Evolutionary conservation across 2,113 vertebrate species (phyloP), one percentile per base, ranked within the genome.

Genomic region (Athene cunicularia): DNA sequence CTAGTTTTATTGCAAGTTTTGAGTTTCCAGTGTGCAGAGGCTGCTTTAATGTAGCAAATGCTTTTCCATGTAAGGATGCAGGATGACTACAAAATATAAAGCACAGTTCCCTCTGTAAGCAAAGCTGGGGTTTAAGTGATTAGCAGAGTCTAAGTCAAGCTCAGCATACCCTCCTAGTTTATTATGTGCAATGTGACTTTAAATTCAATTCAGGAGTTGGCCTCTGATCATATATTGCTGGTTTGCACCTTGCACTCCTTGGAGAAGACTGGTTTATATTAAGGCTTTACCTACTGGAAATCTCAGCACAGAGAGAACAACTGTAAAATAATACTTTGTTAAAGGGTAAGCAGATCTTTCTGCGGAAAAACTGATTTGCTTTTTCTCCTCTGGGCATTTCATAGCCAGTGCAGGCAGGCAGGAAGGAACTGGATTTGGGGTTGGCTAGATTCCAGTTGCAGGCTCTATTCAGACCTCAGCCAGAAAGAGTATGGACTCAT

Each of bases 51-150:
- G 79, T 27, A 86, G 53, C 64, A 88, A 94, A 79, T n/a, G 67
- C 90, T 72, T 95, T 86, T 89, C 95, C 84, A 86, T 95, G 72
- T 91, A 96, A 86, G 91, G 90, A 47, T 63, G 33, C 41, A 72
- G 72, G 75, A 91, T 67, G 63, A 74, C 56, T 85, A 32, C 30
- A 53, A 90, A 82, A 77, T 49, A 43, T 11, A 64, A 67, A 84
- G 19, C 66, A 23, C 33, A 39, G 43, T 49, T 85, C 30, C 72
- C 64, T 96, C 64, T 77, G 85, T 80, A 67, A 97, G 93, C 52
- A 71, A 16, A 93, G 64, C 77, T 74, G 24, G 75, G 60, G 58
- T 73, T 96, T 92, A 95, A 95, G 87, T 50, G 60, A 52, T 94
- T 93, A 94, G 49, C 76, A 72, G 74, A 27, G 56, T 91, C 56